A percentile compares a stretch with the other conserved stretches of the same genome.
Conservation (phyloP, 2,888 invertebrate genomes). For the Escarpia spicata region DNA sequence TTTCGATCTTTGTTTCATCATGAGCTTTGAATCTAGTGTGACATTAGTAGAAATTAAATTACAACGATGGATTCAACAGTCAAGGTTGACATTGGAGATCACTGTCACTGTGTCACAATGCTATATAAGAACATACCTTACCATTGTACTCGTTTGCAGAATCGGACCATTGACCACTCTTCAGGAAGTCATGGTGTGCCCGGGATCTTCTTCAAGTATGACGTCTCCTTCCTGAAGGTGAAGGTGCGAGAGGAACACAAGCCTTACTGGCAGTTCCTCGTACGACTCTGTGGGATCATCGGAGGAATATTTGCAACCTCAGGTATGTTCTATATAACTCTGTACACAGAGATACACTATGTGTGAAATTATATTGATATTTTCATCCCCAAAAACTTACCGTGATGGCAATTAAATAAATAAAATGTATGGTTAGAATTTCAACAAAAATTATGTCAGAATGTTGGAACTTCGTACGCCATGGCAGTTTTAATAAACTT, state of each 20-base stretch:
- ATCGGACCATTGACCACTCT: constrained; percentile 77
- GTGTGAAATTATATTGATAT: background rate
- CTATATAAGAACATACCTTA: too few relatives aligned
- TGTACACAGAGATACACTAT: background rate
- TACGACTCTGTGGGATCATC: constrained; percentile 88
- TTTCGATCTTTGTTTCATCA: too few relatives aligned
- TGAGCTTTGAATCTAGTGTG: too few relatives aligned
- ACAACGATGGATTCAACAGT: too few relatives aligned
- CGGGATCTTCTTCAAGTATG: constrained; percentile 95
- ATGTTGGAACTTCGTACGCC: too few relatives aligned
- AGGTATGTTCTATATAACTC: constrained; percentile 33
- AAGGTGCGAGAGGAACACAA: constrained; percentile 58
- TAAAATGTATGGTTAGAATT: too few relatives aligned
- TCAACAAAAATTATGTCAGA: too few relatives aligned
- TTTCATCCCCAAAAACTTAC: background rate
- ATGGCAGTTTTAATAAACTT: too few relatives aligned
- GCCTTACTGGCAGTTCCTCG: constrained; percentile 75
- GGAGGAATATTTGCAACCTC: constrained; percentile 92
- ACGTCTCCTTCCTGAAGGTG: constrained; percentile 89
- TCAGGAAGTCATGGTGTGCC: constrained; percentile 92
- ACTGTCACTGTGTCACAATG: too few relatives aligned
- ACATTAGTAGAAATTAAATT: too few relatives aligned
- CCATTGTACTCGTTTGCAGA: constrained; percentile 64
- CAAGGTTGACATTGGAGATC: too few relatives aligned
- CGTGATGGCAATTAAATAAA: too few relatives aligned